A percentile compares a stretch with the other conserved stretches of the same genome.
Evolutionary conservation across 1,140 invertebrate genomes (phyloP).

Genomic region (Cataglyphis hispanica): DNA sequence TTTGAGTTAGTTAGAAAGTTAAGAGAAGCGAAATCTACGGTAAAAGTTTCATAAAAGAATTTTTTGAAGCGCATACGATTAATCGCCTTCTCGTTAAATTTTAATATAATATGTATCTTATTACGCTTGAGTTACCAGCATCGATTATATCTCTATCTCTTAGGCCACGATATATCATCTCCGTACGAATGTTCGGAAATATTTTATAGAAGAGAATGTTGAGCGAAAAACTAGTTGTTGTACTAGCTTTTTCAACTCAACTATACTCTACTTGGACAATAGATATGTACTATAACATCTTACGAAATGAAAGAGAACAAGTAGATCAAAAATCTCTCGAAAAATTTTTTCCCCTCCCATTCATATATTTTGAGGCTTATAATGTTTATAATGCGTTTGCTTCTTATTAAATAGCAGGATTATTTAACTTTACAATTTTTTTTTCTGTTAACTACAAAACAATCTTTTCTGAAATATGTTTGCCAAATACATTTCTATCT

Average conservation of each 20-base stretch:
- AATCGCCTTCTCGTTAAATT: conserved; percentile 25
- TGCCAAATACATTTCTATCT: background rate
- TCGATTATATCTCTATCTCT: conserved; percentile 21
- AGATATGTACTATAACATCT: conserved; percentile 34
- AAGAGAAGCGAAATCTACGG: conserved; percentile 5
- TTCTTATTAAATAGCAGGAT: background rate
- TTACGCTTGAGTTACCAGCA: conserved; percentile 16
- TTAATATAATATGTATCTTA: conserved; percentile 44
- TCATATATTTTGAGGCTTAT: background rate
- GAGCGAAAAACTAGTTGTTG: conserved; percentile 28
- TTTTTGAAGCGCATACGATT: conserved; percentile 33
- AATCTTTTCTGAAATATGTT: background rate
- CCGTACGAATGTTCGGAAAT: conserved; percentile 1
- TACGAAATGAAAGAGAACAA: conserved; percentile 29
- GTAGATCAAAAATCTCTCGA: conserved; percentile 14
- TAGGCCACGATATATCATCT: conserved; percentile 31
- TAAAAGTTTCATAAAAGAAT: conserved; percentile 46
- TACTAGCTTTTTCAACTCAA: conserved; percentile 25
- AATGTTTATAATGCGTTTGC: background rate
- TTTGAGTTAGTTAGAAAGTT: conserved; percentile 32
- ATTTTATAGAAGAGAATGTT: conserved; percentile 30
- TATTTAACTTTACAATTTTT: background rate
- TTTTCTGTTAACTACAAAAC: background rate
- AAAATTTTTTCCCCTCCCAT: background rate
- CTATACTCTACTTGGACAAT: conserved; percentile 25